Base-by-base conservation (phyloP, 2,797 vertebrate genomes). In the Helostoma temminkii region DNA sequence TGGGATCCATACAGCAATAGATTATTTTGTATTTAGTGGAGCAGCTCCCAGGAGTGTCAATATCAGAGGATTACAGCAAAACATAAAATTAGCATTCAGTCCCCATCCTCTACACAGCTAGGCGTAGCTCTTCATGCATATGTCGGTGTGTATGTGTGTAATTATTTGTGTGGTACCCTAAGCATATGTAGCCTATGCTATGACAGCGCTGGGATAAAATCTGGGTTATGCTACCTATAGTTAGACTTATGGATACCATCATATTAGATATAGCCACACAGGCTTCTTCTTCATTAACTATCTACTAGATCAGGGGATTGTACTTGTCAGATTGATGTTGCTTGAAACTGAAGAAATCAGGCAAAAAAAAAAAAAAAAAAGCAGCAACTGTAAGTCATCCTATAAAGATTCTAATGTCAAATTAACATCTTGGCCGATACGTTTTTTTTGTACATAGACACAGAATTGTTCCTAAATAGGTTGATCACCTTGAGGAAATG, bases 21-120 rank as follows among this genome's bases (percentile, higher is more conserved):
- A 94, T 93, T 93, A 94, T 94, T 93, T 94, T 93, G 88, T 93
- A 94, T 94, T 94, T 94, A 94, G 90, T 93, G 89, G 93, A 94
- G 93, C 93, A 93, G 93, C 91, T 95, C 94, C 93, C 93, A 93
- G 89, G 93, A 94, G 94, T 93, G 93, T 93, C 92, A 92, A 93
- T 94, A 95, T 94, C 93, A 94, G 93, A 94, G 92, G 93, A 95
- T 94, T 94, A 94, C 89, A 92, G 92, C 91, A 94, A 94, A 95
- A 94, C 93, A 94, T 81, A 83, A 93, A 93, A 94, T 94, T 94
- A 94, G 92, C 91, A 94, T 94, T 93, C 93, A 94, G 92, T 92
- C 92, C 92, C 90, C 91, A 92, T 93, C 90, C 88, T 91, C 91
- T 90, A 81, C 91, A 92, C 86, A 84, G 84, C 88, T 80, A 90